phyloP scores from a whole-genome alignment of 2,797 vertebrate species.

The Microctenopoma steveboyesi region DNA sequence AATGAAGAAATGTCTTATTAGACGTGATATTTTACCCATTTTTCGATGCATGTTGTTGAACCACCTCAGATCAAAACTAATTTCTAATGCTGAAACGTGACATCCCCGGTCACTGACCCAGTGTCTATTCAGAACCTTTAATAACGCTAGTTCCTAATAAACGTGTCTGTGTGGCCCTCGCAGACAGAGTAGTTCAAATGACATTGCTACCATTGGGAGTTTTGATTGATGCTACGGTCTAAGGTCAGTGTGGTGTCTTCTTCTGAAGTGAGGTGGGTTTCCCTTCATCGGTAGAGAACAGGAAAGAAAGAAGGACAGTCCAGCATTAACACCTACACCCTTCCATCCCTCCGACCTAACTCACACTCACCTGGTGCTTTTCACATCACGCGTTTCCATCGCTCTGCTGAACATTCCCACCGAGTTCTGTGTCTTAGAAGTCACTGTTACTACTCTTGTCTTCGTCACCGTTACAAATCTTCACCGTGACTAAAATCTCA shows the following conservation, averaged over 20 bases:
- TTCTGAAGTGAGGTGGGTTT: conserved; percentile 7
- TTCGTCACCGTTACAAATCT: conserved; percentile 39
- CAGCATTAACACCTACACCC: conserved; percentile 57
- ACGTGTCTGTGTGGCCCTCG: conserved; percentile 20
- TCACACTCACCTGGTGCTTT: conserved; percentile 43
- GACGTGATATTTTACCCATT: background rate
- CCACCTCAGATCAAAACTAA: background rate
- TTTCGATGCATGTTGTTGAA: background rate
- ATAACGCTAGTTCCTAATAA: conserved; percentile 16
- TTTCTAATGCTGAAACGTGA: conserved; percentile 67
- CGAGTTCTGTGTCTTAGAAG: conserved; percentile 69
- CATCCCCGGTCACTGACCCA: conserved; percentile 14
- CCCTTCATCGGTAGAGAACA: background rate
- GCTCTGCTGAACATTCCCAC: conserved; percentile 65
- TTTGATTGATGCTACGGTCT: conserved; percentile 43
- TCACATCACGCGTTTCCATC: conserved; percentile 62
- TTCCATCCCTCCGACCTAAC: conserved; percentile 9
- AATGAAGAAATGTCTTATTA: conserved; percentile 72
- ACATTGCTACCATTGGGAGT: conserved; percentile 41
- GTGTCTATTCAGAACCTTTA: conserved; percentile 1
- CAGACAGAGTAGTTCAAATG: conserved; percentile 17
- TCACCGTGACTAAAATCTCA: conserved; percentile 43
- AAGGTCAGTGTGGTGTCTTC: conserved; percentile 34
- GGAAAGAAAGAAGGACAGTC: conserved; percentile 43
- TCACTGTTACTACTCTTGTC: conserved; percentile 64